Evolutionary conservation across 2,113 vertebrate genomes (phyloP).

Genomic region (Silurus glanis): DNA sequence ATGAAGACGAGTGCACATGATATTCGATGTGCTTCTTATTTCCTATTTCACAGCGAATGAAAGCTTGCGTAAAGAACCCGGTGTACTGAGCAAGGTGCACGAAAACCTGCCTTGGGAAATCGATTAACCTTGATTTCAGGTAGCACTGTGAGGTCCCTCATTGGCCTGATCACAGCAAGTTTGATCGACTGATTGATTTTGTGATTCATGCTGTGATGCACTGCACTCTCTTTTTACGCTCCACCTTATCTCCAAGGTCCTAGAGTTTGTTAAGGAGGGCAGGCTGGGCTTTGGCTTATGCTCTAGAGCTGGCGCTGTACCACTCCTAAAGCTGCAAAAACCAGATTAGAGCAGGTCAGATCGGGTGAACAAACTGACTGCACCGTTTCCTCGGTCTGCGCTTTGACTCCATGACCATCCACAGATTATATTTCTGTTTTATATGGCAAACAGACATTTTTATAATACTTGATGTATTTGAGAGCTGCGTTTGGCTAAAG

Average conservation of each 20-base stretch:
- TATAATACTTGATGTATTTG: not conserved
- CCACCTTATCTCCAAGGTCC: slow-evolving; percentile 27
- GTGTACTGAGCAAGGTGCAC: not conserved
- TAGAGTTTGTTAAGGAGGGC: not conserved
- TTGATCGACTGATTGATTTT: not conserved
- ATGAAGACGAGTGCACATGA: not conserved
- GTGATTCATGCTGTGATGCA: not conserved
- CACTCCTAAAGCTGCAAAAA: slow-evolving; percentile 39
- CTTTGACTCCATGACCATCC: not conserved
- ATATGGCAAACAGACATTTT: not conserved
- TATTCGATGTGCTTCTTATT: slow-evolving; percentile 11
- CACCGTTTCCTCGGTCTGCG: not conserved
- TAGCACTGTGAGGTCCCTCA: not conserved
- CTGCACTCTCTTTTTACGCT: not conserved
- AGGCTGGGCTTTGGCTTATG: not conserved
- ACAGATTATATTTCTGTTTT: not conserved
- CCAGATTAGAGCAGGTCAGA: slow-evolving; percentile 48
- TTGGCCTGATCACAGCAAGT: not conserved
- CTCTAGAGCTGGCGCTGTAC: not conserved
- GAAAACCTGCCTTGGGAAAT: not conserved
- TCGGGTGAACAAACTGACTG: not conserved
- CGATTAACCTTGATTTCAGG: not conserved
- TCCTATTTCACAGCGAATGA: not conserved
- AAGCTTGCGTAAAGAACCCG: not conserved
- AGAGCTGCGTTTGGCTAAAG: not conserved